phyloP scores from a whole-genome alignment of 2,797 vertebrate species.

The Acanthornis magna region DNA sequence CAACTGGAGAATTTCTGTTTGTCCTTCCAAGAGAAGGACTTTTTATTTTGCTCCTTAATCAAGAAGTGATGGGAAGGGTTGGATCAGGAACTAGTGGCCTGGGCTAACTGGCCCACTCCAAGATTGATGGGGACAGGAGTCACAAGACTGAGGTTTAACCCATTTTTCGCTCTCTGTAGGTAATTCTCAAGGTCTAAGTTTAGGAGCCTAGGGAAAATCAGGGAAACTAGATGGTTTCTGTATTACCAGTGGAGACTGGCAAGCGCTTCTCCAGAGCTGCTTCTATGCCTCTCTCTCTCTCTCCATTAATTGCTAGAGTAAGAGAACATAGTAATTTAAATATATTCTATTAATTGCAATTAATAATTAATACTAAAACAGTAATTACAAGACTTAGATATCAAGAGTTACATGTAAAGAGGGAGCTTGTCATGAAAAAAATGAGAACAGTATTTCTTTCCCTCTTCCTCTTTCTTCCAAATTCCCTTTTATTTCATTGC shows the following conservation, averaged over 20 bases:
- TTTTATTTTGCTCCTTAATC: not conserved
- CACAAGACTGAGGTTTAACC: not conserved
- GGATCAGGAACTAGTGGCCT: not conserved
- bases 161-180: not conserved
- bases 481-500: not conserved
- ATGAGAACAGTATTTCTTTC: not conserved
- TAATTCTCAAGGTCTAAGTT: not conserved
- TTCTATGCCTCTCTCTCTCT: not conserved
- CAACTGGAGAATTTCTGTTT: not conserved
- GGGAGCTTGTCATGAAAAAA: not conserved
- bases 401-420: not conserved
- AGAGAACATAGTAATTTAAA: not conserved
- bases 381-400: not conserved
- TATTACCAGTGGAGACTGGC: not conserved
- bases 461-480: not conserved
- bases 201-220: not conserved
- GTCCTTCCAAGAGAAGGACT: not conserved
- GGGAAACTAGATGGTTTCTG: not conserved
- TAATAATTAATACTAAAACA: not conserved
- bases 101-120: not conserved
- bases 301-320: not conserved
- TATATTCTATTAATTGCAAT: not conserved
- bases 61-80: not conserved
- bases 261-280: not conserved
- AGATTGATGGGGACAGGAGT: not conserved